Conservation (phyloP, 2,113 vertebrate species). For the Paradoxurus hermaphroditus region DNA sequence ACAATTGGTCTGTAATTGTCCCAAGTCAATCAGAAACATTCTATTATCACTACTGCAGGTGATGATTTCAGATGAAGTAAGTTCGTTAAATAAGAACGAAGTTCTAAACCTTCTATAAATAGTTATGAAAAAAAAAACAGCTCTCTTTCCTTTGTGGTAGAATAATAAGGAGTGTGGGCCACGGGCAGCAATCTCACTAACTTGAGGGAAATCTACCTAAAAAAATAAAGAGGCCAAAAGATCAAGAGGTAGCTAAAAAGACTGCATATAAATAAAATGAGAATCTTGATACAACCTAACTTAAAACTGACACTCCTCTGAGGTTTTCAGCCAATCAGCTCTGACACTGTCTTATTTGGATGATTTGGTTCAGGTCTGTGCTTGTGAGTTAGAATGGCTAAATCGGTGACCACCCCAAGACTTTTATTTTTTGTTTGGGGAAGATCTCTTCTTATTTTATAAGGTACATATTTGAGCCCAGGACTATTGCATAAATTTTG, state of each 20-base stretch:
- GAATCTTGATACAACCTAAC: not conserved
- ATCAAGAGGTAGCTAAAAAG: not conserved
- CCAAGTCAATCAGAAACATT: not conserved
- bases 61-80: not conserved
- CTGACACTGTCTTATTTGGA: not conserved
- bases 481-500: not conserved
- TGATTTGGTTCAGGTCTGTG: not conserved
- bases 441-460: not conserved
- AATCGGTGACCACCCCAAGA: not conserved
- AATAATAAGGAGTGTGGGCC: not conserved
- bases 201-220: not conserved
- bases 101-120: not conserved
- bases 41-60: not conserved
- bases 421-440: not conserved
- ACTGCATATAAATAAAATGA: not conserved
- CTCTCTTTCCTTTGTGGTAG: not conserved
- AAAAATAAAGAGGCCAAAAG: not conserved
- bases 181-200: not conserved
- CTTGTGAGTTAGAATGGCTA: not conserved
- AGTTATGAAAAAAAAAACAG: not conserved
- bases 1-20: not conserved
- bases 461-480: not conserved
- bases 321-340: not conserved
- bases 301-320: not conserved
- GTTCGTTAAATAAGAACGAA: not conserved